phyloP scores from a whole-genome alignment of 2,113 vertebrate genomes.

The Daboia siamensis region DNA sequence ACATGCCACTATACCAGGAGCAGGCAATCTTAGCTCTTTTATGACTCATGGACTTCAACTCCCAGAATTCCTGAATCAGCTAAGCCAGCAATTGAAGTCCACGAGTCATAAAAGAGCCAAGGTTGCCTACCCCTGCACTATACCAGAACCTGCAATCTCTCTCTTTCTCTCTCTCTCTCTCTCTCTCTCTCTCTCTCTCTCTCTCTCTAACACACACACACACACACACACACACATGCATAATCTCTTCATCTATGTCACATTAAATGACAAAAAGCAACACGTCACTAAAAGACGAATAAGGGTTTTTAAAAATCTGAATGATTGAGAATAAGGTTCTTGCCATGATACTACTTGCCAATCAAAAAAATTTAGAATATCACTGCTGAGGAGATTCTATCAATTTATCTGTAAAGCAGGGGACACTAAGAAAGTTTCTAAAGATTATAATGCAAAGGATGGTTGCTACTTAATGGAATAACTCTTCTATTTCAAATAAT shows the following conservation, averaged over 20 bases:
- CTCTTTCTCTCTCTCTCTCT: neutral
- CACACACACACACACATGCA: no score
- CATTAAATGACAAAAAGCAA: neutral
- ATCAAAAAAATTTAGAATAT: neutral
- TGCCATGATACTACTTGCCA: no score
- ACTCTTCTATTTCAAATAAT: neutral
- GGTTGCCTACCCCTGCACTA: neutral
- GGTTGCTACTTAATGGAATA: neutral
- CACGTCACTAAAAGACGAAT: neutral
- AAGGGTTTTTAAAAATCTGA: neutral
- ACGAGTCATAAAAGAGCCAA: no score
- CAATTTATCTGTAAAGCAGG: neutral
- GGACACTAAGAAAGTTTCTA: neutral
- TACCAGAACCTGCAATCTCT: neutral
- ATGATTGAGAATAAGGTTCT: no score
- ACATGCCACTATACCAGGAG: neutral
- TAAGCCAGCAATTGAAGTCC: no score
- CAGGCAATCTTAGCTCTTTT: no score
- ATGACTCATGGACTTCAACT: no score
- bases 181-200: rapidly evolving
- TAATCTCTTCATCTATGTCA: neutral
- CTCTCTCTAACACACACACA: no score
- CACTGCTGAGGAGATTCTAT: neutral
- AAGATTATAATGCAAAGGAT: neutral
- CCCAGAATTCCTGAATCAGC: no score